Percentiles rank a stretch among this genome's conserved stretches.
phyloP scores from a whole-genome alignment of 2,113 vertebrate species.

The Grallaria varia region DNA sequence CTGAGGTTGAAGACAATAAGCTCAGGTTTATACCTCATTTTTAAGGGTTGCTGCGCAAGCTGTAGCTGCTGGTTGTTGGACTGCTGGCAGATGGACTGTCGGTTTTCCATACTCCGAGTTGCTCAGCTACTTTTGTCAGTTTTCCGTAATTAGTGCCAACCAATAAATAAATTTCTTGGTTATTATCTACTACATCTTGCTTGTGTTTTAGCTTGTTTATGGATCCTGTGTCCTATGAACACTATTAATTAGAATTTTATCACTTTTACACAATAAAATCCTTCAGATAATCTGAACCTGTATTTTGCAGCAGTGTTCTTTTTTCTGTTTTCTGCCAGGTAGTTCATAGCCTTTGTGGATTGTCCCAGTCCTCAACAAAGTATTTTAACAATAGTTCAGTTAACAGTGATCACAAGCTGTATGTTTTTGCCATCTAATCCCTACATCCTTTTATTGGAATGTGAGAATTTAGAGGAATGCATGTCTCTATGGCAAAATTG shows the following conservation, averaged over 20 bases:
- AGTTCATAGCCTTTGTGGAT: not conserved
- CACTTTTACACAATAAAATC: not conserved
- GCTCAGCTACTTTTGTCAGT: not conserved
- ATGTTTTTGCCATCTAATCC: not conserved
- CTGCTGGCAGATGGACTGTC: not conserved
- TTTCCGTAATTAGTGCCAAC: not conserved
- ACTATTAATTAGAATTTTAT: not conserved
- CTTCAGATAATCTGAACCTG: not conserved
- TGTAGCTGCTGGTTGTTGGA: not conserved
- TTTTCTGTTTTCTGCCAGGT: not conserved
- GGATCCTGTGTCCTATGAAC: not conserved
- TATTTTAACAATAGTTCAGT: not conserved
- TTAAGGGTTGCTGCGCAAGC: not conserved
- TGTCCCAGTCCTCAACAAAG: not conserved
- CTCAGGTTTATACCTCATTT: accelerated
- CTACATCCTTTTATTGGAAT: not conserved
- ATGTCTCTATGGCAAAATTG: not conserved
- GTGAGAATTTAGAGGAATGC: not conserved
- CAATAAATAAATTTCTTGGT: not conserved
- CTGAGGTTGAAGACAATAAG: not conserved
- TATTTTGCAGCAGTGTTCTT: not conserved
- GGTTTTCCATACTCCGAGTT: not conserved
- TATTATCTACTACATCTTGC: not conserved
- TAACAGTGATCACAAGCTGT: not conserved
- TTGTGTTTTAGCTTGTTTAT: not conserved